phyloP scores from a whole-genome alignment of 2,888 invertebrate species.

The Eurytoma adleriae region DNA sequence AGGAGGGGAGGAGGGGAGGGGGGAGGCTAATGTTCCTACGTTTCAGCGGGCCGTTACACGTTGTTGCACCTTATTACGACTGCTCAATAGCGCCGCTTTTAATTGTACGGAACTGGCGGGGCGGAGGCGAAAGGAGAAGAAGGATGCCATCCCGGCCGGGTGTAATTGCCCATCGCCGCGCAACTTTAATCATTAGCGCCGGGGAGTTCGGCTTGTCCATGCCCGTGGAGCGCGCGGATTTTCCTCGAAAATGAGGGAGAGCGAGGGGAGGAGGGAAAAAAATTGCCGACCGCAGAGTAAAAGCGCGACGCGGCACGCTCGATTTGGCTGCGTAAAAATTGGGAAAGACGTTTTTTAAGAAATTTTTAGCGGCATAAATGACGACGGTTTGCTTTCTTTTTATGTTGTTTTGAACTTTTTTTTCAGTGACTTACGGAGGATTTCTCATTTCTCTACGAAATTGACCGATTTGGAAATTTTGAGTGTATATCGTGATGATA shows the following conservation, averaged over 20 bases:
- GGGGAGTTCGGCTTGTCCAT: background rate
- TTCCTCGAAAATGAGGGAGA: background rate
- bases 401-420: too few relatives aligned
- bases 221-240: background rate
- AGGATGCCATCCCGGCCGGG: background rate
- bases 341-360: too few relatives aligned
- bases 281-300: background rate
- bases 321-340: background rate
- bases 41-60: constrained; percentile 24
- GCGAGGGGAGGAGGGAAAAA: background rate
- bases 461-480: too few relatives aligned
- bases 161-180: constrained; percentile 1
- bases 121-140: background rate
- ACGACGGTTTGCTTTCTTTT: too few relatives aligned
- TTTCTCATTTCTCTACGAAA: too few relatives aligned
- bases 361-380: too few relatives aligned
- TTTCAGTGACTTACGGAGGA: too few relatives aligned
- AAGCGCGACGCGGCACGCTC: background rate
- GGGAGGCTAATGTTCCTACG: constrained; percentile 4
- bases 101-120: constrained; percentile 36
- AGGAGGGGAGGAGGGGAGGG: too few relatives aligned
- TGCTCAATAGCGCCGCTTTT: constrained; percentile 38
- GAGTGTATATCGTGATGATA: too few relatives aligned
- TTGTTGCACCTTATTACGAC: constrained; percentile 37
- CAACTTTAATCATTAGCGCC: constrained; percentile 14